Conservation (phyloP, 1,140 invertebrate species). For the Procambarus virginalis region DNA sequence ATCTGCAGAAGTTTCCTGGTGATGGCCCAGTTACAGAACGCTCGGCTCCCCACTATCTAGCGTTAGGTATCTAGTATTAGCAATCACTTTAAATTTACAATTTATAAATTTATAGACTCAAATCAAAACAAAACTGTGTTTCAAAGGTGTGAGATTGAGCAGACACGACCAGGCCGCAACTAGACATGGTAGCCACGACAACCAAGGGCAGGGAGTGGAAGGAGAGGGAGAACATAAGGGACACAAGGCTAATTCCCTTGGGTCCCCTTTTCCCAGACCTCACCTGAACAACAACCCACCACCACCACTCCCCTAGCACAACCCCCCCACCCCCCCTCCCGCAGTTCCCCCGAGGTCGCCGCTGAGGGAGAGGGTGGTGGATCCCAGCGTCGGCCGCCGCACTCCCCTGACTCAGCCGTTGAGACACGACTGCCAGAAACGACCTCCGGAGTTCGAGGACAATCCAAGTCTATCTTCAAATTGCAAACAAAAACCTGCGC, state of each 20-base stretch:
- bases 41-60: too few relatives aligned
- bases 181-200: conserved; percentile 7
- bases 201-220: not conserved
- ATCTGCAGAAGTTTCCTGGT: too few relatives aligned
- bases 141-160: too few relatives aligned
- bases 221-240: conserved; percentile 11
- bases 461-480: not conserved
- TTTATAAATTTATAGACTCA: too few relatives aligned
- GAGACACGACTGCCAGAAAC: not conserved
- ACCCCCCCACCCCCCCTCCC: not conserved
- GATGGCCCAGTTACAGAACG: too few relatives aligned
- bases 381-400: not conserved
- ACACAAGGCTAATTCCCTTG: conserved; percentile 35
- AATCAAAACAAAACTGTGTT: too few relatives aligned
- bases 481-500: not conserved
- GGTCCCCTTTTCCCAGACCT: conserved; percentile 25
- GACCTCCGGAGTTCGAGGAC: not conserved
- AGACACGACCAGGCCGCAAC: too few relatives aligned
- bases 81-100: too few relatives aligned
- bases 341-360: not conserved
- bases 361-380: conserved; percentile 4
- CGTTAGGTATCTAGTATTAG: too few relatives aligned
- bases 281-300: conserved; percentile 33
- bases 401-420: conserved; percentile 2
- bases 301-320: not conserved